Evolutionary conservation across 2,888 invertebrate species (phyloP), one percentile per base, ranked within the genome.

Genomic region (Tetranychus piercei): DNA sequence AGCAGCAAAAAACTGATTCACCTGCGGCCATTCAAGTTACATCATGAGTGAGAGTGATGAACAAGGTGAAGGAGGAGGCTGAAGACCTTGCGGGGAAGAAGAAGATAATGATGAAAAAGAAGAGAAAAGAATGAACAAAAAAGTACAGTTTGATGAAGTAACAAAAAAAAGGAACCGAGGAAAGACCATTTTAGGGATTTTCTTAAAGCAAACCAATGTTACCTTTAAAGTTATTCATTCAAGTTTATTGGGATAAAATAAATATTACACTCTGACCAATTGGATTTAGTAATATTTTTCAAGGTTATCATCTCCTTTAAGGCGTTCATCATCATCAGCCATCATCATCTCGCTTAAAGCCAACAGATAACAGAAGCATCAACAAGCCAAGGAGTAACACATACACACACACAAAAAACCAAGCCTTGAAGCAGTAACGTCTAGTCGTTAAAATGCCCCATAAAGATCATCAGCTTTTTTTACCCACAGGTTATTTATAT

Each of bases 231-330:
- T 34, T 34, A 34, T 34, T 34, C 34, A 55, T 15, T 55, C 55
- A 15, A 9, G 11, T 15, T 55, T 15, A 55, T 55, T 9, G 15
- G 9, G 55, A 55, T 55, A 15, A 55, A 55, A 55, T 15, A 55
- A 55, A 55, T 55, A 55, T 15, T 55, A 55, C 15, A 15, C 15
- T 55, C 7, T 55, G 55, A 55, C 55, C 55, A 55, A 55, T 55
- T 55, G 55, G 55, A 55, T 55, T 9, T 15, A 15, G 55, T 15
- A 55, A 55, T 15, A 55, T 55, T 55, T 55, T 55, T 55, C 55
- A 55, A 55, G 55, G 55, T 55, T 55, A 55, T 55, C 55, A 55
- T 55, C 55, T 55, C 55, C 55, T 55, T 55, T 55, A 55, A 55
- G 55, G 55, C 55, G 34, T 55, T 55, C 55, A 55, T 55, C 55